Conservation (phyloP, 2,888 invertebrate species). For the Rhaphigaster nebulosa region DNA sequence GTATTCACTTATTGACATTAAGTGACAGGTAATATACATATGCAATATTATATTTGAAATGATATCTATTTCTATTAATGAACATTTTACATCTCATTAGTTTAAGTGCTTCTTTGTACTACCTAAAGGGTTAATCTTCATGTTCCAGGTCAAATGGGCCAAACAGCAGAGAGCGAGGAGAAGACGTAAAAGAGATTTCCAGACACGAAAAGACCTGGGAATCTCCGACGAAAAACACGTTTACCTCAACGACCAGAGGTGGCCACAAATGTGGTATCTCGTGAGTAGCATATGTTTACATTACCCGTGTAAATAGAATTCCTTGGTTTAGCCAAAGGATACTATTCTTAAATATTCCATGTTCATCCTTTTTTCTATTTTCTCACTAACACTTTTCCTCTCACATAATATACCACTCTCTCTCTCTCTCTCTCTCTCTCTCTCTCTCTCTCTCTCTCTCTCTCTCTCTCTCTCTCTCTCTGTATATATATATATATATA, state of each 20-base stretch:
- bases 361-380: neutral
- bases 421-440: no score
- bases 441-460: no score
- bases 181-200: slow-evolving; percentile 84
- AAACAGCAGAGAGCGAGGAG: slow-evolving; percentile 85
- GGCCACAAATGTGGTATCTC: slow-evolving; percentile 98
- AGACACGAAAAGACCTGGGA: slow-evolving; percentile 69
- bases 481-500: no score
- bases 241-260: slow-evolving; percentile 87
- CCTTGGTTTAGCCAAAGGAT: neutral
- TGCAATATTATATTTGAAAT: no score
- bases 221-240: slow-evolving; percentile 68
- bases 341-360: neutral
- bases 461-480: no score
- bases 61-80: no score
- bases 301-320: neutral
- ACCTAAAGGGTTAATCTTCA: neutral
- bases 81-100: neutral
- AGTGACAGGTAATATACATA: no score
- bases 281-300: slow-evolving; percentile 74
- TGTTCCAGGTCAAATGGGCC: slow-evolving; percentile 76
- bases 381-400: neutral
- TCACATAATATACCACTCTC: no score
- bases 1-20: no score
- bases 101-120: neutral